A percentile compares a stretch with the other conserved stretches of the same genome.
These are phyloP conservation scores for Sinohyriopsis cumingii DNA, from an alignment of 2,888 invertebrate species.

Conservation along the genomic window DNA sequence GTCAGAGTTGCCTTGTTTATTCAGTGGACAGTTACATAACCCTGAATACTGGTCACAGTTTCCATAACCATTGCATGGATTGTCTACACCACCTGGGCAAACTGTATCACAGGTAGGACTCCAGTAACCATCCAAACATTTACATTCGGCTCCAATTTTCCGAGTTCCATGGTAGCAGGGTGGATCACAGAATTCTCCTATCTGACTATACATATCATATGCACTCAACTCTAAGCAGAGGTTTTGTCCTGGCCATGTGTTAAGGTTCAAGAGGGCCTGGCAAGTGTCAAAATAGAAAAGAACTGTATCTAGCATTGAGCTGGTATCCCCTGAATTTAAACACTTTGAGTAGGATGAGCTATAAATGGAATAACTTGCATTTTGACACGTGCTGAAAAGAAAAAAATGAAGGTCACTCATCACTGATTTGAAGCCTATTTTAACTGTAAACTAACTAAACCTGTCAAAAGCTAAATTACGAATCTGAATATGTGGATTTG, in stretches of 20 bases:
- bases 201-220: no score
- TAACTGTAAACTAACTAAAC: no score
- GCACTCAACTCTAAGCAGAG: conserved; percentile 33
- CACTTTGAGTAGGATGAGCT: conserved; percentile 21
- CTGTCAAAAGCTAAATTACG: no score
- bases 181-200: no score
- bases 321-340: conserved; percentile 17
- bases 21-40: conserved; percentile 49
- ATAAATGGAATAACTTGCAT: no score
- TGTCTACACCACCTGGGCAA: conserved; percentile 50
- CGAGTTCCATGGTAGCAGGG: no score
- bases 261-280: conserved; percentile 25
- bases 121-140: conserved; percentile 47
- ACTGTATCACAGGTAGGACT: conserved; percentile 39
- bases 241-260: conserved; percentile 38
- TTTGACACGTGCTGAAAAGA: no score
- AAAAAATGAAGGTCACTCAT: no score
- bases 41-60: conserved; percentile 46
- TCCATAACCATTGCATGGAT: conserved; percentile 52
- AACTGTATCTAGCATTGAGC: conserved; percentile 27
- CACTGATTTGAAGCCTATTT: no score
- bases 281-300: conserved; percentile 46
- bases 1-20: conserved; percentile 33
- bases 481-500: no score
- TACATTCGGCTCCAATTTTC: conserved; percentile 15